Conservation (phyloP, 35 echinoderm and acorn worm species). For the Eucidaris tribuloides region DNA sequence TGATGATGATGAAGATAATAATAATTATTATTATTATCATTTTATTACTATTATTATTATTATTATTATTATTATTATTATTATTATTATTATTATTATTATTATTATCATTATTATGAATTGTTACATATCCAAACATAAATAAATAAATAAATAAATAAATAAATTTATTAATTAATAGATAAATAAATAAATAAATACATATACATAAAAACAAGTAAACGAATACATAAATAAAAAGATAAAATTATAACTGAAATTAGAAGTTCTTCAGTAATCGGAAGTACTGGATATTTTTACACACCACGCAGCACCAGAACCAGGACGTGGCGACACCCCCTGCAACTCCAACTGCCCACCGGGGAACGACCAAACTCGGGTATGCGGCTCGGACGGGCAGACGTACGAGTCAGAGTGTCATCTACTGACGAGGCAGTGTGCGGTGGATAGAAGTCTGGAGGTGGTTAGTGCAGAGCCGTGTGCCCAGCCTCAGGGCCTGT, state of each 20-base stretch:
- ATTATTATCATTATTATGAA: too few relatives aligned
- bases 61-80: too few relatives aligned
- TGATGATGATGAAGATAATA: too few relatives aligned
- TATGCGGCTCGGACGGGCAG: background rate
- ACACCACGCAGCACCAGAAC: background rate
- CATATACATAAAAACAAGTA: too few relatives aligned
- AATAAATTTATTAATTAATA: background rate
- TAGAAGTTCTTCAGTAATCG: too few relatives aligned
- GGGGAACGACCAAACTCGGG: background rate
- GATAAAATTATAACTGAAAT: too few relatives aligned
- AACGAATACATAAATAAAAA: too few relatives aligned
- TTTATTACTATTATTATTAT: too few relatives aligned
- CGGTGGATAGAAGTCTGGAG: background rate
- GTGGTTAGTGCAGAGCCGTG: background rate
- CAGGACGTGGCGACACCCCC: background rate
- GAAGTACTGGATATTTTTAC: too few relatives aligned
- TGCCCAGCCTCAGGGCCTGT: background rate
- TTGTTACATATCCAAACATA: too few relatives aligned
- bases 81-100: too few relatives aligned
- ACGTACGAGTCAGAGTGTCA: conserved; percentile 13
- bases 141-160: background rate
- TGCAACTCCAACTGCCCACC: conserved; percentile 22
- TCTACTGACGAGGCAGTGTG: background rate
- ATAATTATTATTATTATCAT: too few relatives aligned
- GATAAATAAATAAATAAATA: background rate